Evolutionary conservation across 2,113 vertebrate species (phyloP), one percentile per base, ranked within the genome.

Genomic region (Cynocephalus volans): DNA sequence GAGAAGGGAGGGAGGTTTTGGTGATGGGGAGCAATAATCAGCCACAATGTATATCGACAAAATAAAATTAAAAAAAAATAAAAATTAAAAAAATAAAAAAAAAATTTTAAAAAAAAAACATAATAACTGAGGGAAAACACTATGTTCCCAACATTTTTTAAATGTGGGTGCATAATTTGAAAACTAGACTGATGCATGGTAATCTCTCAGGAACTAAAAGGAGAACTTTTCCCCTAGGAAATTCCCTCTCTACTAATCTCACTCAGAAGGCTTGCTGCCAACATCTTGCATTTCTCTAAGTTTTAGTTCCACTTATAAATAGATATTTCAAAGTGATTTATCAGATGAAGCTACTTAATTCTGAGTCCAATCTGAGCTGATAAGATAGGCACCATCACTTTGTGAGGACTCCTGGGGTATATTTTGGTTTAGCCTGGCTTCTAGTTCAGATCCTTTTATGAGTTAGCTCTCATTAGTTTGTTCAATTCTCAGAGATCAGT

Each of bases 281-380:
- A 81, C 67, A 91, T 89, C 88, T 96, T 93, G 50, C 95, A 97
- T 83, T 65, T 36, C 8, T 90, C 36, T 96, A 89, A 95, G 95
- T 96, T 93, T 90, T 94, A 88, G 84, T 96, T 2, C 18, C 83
- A 97, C 90, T 97, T 95, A 70, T 84, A 97, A 97, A 96, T 92
- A 72, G 96, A 82, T 96, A 96, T 95, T 98, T 97, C 85, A 92
- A 85, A 80, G 69, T 96, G 90, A 96, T 97, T 96, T 97, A 93
- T 96, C 93, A 90, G 83, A 41, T 41, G 41, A 89, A 93, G 70
- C 62, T 76, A 21, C 87, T 90, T 97, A 96, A 96, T 96, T 84
- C 92, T 65, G 75, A 70, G 28, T 89, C 50, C 62, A 93, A 73
- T 96, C 81, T 90, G n/a, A 95, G 89, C 80, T 82, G 89, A 93